phyloP scores from a whole-genome alignment of 2,888 invertebrate species.

The Spisula subtruncata region DNA sequence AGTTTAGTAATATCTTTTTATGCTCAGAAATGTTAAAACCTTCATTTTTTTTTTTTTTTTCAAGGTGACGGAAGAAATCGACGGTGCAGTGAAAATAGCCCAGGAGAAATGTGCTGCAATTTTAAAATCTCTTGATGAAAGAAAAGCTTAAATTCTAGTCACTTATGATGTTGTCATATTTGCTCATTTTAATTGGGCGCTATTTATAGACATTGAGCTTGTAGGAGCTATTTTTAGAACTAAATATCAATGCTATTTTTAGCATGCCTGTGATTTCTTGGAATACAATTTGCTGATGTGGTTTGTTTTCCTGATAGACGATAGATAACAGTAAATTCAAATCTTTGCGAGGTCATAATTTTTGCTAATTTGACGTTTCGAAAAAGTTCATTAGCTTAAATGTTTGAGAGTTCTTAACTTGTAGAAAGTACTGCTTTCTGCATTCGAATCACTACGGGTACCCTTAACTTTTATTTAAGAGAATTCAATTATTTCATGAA shows the following conservation, averaged over 20 bases:
- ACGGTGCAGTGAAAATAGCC: constrained; percentile 82
- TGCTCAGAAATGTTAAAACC: no score
- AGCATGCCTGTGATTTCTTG: constrained; percentile 14
- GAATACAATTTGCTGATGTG: background rate
- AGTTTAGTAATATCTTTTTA: no score
- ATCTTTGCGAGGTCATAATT: background rate
- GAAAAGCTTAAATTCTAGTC: constrained; percentile 75
- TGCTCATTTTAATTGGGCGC: constrained; percentile 17
- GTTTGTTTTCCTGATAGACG: background rate
- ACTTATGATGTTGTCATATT: constrained; percentile 2
- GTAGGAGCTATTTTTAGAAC: constrained; percentile 23
- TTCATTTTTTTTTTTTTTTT: constrained; percentile 30
- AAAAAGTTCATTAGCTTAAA: no score
- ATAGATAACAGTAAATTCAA: background rate
- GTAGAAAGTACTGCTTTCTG: background rate
- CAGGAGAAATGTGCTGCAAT: constrained; percentile 84
- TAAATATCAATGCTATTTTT: constrained; percentile 1
- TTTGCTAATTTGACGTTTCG: no score
- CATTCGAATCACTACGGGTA: no score
- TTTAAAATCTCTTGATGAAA: constrained; percentile 83
- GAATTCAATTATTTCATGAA: no score
- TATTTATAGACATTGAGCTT: constrained; percentile 22
- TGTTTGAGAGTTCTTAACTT: background rate
- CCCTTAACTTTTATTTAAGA: no score
- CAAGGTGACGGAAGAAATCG: constrained; percentile 85